These are phyloP conservation scores for Callyntrura sp. DNA, from an alignment of 2,888 invertebrate genomes.

Conservation along the genomic window DNA sequence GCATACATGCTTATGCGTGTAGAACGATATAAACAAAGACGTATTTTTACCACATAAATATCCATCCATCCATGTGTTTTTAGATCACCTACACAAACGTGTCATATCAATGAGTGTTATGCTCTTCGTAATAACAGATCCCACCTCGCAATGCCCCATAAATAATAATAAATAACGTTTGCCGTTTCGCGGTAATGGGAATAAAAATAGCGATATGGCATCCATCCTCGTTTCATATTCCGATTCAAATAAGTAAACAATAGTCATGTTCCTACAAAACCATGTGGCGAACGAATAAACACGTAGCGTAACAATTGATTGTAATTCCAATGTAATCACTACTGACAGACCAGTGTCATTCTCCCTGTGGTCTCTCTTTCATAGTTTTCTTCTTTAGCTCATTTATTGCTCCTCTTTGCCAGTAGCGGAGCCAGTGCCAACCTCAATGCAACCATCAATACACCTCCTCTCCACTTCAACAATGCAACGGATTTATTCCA, in stretches of 20 bases:
- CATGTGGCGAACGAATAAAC: too few relatives aligned
- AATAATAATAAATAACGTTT: not conserved
- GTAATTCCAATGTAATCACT: not conserved
- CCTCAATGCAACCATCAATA: conserved; percentile 36
- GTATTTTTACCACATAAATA: too few relatives aligned
- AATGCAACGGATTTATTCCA: not conserved
- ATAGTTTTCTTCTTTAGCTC: not conserved
- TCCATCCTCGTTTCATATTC: not conserved
- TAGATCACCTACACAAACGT: too few relatives aligned
- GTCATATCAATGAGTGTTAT: too few relatives aligned
- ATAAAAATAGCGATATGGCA: not conserved
- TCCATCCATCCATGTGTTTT: too few relatives aligned
- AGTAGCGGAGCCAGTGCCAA: not conserved
- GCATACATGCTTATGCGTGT: too few relatives aligned
- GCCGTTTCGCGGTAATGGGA: not conserved
- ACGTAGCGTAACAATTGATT: not conserved
- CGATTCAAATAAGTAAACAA: not conserved
- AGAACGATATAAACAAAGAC: too few relatives aligned
- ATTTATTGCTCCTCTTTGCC: not conserved
- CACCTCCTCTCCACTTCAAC: not conserved
- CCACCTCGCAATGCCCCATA: not conserved
- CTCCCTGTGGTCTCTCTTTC: not conserved
- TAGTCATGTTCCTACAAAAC: not conserved
- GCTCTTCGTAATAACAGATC: not conserved
- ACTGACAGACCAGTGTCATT: not conserved